phyloP scores from a whole-genome alignment of 2,113 vertebrate genomes.

The Myotis brandtii region DNA sequence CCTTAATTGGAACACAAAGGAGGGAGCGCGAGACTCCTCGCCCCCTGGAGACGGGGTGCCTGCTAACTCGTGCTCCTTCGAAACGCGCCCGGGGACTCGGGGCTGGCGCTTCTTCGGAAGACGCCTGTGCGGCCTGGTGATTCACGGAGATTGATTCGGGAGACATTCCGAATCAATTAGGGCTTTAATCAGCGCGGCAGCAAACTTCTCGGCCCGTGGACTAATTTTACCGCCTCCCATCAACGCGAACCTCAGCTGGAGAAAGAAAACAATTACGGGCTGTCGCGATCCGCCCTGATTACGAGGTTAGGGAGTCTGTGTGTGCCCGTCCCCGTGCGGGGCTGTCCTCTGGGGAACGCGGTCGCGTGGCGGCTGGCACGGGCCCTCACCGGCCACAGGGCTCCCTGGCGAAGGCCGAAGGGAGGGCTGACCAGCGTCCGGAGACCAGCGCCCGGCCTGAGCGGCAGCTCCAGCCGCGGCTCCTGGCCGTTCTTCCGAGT shows the following conservation, averaged over 20 bases:
- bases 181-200: slow-evolving; percentile 86
- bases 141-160: slow-evolving; percentile 86
- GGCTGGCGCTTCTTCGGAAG: slow-evolving; percentile 72
- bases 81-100: neutral
- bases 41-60: slow-evolving; percentile 42
- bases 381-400: neutral
- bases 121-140: slow-evolving; percentile 79
- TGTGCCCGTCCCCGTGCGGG: slow-evolving; percentile 73
- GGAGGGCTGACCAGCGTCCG: neutral
- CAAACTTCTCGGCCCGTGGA: slow-evolving; percentile 85
- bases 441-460: rapidly evolving
- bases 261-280: slow-evolving; percentile 86
- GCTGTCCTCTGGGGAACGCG: slow-evolving; percentile 68
- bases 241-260: slow-evolving; percentile 82
- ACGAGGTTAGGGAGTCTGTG: slow-evolving; percentile 83
- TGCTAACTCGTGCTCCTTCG: slow-evolving; percentile 65
- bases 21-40: slow-evolving; percentile 25
- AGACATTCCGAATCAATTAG: slow-evolving; percentile 88
- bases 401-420: neutral
- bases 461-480: neutral
- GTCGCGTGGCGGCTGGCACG: slow-evolving; percentile 50
- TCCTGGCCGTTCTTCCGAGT: neutral
- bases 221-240: slow-evolving; percentile 86
- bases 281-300: slow-evolving; percentile 88
- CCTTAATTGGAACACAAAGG: slow-evolving; percentile 65